A percentile compares a stretch with the other conserved stretches of the same genome.
These are phyloP conservation scores for Notospermus geniculatus DNA, from an alignment of 1,140 invertebrate genomes.

Conservation along the genomic window DNA sequence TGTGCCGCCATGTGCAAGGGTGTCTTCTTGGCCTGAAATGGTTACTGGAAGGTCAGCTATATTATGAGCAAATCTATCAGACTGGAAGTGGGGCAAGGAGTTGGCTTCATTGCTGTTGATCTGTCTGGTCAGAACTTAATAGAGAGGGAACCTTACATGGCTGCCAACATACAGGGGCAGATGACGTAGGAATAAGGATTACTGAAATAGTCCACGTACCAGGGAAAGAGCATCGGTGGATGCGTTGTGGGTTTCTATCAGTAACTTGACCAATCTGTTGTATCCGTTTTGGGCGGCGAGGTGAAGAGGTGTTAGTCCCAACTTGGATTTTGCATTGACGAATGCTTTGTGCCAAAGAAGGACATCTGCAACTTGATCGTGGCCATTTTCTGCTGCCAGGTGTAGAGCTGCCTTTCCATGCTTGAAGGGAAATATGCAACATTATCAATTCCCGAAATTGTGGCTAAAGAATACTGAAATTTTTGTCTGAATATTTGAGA, in stretches of 20 bases:
- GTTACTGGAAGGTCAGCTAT: constrained; percentile 7
- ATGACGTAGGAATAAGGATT: too few species aligned
- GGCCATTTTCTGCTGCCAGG: constrained; percentile 91
- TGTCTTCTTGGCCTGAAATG: constrained; percentile 59
- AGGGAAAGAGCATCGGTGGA: too few species aligned
- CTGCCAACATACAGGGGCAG: too few species aligned
- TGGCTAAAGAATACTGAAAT: too few species aligned
- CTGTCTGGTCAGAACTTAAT: background rate
- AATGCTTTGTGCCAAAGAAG: constrained; percentile 96
- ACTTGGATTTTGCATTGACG: constrained; percentile 85
- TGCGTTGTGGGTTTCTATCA: constrained; percentile 79
- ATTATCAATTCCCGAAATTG: too few species aligned
- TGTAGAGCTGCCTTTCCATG: constrained; percentile 88
- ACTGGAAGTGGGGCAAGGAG: background rate
- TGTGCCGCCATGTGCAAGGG: constrained; percentile 71
- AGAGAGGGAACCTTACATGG: too few species aligned
- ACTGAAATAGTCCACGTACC: too few species aligned
- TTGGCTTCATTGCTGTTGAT: background rate
- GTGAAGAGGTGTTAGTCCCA: constrained; percentile 68
- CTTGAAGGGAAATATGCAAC: constrained; percentile 26
- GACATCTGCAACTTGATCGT: constrained; percentile 84
- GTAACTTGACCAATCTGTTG: constrained; percentile 51
- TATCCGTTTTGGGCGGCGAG: constrained; percentile 90
- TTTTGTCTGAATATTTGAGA: too few species aligned
- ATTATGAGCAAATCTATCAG: too few species aligned